These are phyloP conservation scores for Channa maculata DNA, from an alignment of 2,113 vertebrate genomes.

Conservation along the genomic window DNA sequence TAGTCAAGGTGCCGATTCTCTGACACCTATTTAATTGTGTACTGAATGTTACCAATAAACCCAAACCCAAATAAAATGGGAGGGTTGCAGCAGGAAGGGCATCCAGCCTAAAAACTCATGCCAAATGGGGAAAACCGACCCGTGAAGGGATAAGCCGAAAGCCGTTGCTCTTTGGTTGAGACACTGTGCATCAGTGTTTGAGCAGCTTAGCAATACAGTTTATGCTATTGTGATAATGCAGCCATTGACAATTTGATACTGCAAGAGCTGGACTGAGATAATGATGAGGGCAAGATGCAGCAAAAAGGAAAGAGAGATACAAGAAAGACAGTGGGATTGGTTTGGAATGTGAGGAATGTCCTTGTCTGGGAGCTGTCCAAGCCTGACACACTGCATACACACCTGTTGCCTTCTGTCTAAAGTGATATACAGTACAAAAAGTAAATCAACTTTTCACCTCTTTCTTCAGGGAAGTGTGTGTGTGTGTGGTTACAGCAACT, in stretches of 20 bases:
- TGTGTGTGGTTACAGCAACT: constrained; percentile 39
- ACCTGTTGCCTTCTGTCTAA: not conserved
- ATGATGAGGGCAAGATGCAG: not conserved
- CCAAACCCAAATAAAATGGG: no score
- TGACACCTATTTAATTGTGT: no score
- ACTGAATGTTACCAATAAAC: no score
- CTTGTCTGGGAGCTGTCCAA: constrained; percentile 27
- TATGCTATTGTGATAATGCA: no score
- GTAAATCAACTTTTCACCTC: constrained; percentile 13
- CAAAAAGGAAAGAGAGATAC: not conserved
- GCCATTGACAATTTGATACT: not conserved
- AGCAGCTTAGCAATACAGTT: not conserved
- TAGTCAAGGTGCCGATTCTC: no score
- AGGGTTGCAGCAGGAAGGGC: no score
- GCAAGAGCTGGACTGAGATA: not conserved
- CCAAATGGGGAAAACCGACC: no score
- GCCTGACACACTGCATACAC: constrained; percentile 6
- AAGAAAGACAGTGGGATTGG: constrained; percentile 22
- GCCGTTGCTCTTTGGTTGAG: no score
- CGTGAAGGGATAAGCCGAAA: no score
- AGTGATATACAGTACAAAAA: constrained; percentile 1
- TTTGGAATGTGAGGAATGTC: constrained; percentile 59
- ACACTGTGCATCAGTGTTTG: no score
- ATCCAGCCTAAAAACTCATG: no score
- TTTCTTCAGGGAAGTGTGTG: not conserved